Percentiles rank a stretch among this genome's conserved stretches.
These are phyloP conservation scores for Cosmia pyralina DNA, from an alignment of 2,888 invertebrate genomes.

Conservation along the genomic window DNA sequence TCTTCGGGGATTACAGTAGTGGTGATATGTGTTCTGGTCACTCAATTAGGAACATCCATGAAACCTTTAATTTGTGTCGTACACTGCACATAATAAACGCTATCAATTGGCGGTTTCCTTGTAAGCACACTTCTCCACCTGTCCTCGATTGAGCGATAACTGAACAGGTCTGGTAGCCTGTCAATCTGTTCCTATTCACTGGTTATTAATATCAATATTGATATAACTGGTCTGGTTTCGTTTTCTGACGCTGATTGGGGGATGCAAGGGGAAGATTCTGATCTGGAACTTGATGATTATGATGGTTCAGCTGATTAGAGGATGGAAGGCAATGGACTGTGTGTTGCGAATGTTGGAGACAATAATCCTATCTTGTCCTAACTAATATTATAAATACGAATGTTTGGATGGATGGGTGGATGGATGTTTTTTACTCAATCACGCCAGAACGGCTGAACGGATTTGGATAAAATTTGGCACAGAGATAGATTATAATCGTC, in stretches of 20 bases:
- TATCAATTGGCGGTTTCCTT: constrained; percentile 39
- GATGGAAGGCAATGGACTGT: neutral
- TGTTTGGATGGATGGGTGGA: too few species aligned
- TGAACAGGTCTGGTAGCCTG: constrained; percentile 46
- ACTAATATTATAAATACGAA: too few species aligned
- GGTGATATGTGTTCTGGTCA: neutral
- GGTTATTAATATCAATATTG: constrained; percentile 61
- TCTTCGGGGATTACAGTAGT: too few species aligned
- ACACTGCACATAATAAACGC: constrained; percentile 8
- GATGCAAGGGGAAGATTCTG: constrained; percentile 45
- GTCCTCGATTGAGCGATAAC: constrained; percentile 59
- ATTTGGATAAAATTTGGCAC: too few species aligned
- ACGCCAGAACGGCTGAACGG: too few species aligned
- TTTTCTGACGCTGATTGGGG: constrained; percentile 59
- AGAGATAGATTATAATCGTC: too few species aligned
- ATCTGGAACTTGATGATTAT: constrained; percentile 31
- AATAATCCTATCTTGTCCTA: neutral
- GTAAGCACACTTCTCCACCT: constrained; percentile 46
- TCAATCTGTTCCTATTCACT: constrained; percentile 51
- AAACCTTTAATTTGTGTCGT: neutral
- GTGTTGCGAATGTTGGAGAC: constrained; percentile 14
- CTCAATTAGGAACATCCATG: neutral
- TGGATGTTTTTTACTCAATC: too few species aligned
- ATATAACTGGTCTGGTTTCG: constrained; percentile 47
- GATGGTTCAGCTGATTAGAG: constrained; percentile 20